Base-by-base conservation (phyloP, 2,113 vertebrate genomes). In the Ginglymostoma cirratum region DNA sequence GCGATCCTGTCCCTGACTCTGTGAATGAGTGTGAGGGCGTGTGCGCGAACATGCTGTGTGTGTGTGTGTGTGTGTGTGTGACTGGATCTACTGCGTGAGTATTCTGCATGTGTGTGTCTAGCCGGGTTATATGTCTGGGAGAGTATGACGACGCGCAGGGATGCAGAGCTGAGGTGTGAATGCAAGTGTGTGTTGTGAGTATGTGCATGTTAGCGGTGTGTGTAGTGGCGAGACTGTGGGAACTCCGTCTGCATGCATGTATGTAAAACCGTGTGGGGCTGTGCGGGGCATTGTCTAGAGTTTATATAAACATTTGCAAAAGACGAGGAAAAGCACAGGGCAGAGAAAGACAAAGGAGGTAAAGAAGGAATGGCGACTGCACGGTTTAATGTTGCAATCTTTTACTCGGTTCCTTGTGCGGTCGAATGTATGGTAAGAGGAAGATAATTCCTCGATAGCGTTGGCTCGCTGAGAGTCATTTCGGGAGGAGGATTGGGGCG, bases 401-500 rank as follows among this genome's bases (percentile, higher is more conserved):
- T 10, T 61, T 14, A 6, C 15, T 55, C 87, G 52, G n/a, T 90
- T 90, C 34, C 89, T 93, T 93, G 61, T 66, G 61, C 89, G 61
- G 89, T 93, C 89, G 21, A 1, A 0, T 93, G 19, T 23, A 93
- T 7, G 61, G 34, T 2, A 65, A 92, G 55, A 61, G 61, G 61
- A 93, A 17, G 89, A 65, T 17, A 93, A n/a, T 93, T 66, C 89
- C 89, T 93, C 2, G 89, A 93, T 21, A 93, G 89, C 89, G 65
- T 66, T n/a, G 89, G 17, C 17, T 93, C 89, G 61, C n/a, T 93
- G 61, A 65, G 52, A 45, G 55, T 93, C 89, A 93, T 96, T 95
- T 90, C 38, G 96, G 96, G 83, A 93, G 96, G 96, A 96, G 96
- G 96, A 89, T 69, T 30, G 72, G 14, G 30, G 67, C 1, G 67